Conservation (phyloP, 2,888 invertebrate species). For the Drosophila atroscutellata region DNA sequence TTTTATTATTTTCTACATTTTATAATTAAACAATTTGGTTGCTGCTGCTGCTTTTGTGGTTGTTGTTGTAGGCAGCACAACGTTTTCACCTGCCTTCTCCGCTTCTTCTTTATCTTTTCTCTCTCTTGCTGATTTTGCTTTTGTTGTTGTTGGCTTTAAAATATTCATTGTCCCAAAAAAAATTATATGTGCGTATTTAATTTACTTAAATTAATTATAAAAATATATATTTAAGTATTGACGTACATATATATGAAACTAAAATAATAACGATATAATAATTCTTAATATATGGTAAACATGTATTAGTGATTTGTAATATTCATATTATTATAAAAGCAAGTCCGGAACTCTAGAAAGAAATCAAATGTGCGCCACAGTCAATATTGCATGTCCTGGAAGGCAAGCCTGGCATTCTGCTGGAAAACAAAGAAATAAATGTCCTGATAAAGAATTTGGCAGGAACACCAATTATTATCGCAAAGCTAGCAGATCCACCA, state of each 20-base stretch:
- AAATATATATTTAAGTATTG: no score
- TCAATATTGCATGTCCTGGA: not conserved
- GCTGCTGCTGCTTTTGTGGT: conserved; percentile 19
- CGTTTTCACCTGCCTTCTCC: conserved; percentile 21
- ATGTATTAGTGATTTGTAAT: no score
- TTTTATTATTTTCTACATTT: conserved; percentile 66
- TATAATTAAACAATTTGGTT: conserved; percentile 77
- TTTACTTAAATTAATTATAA: no score
- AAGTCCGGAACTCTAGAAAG: not conserved
- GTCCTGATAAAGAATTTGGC: not conserved
- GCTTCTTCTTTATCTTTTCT: conserved; percentile 8
- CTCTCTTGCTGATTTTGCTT: conserved; percentile 32
- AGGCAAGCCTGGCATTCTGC: not conserved
- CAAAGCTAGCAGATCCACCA: not conserved
- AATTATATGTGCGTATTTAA: no score
- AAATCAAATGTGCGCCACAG: not conserved
- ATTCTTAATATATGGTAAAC: no score
- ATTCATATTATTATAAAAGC: no score
- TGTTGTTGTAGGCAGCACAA: conserved; percentile 24
- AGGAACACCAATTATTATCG: not conserved
- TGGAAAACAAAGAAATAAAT: not conserved
- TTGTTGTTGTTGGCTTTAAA: conserved; percentile 27
- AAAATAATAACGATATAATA: no score
- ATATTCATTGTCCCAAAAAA: not conserved
- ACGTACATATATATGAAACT: no score